Conservation (phyloP, 64 coral and sea anemone species). For the Actinia tenebrosa region DNA sequence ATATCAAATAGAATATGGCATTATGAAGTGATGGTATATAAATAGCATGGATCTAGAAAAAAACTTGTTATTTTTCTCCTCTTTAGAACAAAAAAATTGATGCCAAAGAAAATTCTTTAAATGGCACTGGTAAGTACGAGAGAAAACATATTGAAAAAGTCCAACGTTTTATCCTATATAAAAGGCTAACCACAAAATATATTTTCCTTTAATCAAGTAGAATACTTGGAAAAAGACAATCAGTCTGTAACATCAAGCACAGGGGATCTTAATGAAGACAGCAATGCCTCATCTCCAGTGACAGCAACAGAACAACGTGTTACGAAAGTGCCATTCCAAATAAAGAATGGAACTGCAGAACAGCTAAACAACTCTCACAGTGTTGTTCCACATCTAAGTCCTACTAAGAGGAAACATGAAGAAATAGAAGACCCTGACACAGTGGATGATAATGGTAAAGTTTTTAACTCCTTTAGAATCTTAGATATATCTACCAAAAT, state of each 20-base stretch:
- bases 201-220: constrained; percentile 16
- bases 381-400: background rate
- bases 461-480: background rate
- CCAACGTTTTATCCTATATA: background rate
- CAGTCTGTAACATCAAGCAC: constrained; percentile 77
- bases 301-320: background rate
- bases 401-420: constrained; percentile 12
- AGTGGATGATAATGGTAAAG: constrained; percentile 13
- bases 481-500: background rate
- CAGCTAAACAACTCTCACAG: background rate
- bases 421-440: constrained; percentile 17
- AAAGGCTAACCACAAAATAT: background rate
- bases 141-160: background rate
- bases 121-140: background rate
- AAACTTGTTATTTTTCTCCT: background rate
- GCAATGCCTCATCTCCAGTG: constrained; percentile 62
- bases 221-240: constrained; percentile 62
- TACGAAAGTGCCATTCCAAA: background rate
- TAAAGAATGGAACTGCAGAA: background rate
- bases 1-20: background rate
- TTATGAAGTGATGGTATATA: too few relatives aligned
- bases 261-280: constrained; percentile 78
- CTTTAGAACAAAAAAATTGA: background rate
- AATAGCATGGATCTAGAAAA: too few relatives aligned
- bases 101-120: background rate